Base-by-base conservation (phyloP, 1,140 invertebrate genomes). In the Manduca sexta region DNA sequence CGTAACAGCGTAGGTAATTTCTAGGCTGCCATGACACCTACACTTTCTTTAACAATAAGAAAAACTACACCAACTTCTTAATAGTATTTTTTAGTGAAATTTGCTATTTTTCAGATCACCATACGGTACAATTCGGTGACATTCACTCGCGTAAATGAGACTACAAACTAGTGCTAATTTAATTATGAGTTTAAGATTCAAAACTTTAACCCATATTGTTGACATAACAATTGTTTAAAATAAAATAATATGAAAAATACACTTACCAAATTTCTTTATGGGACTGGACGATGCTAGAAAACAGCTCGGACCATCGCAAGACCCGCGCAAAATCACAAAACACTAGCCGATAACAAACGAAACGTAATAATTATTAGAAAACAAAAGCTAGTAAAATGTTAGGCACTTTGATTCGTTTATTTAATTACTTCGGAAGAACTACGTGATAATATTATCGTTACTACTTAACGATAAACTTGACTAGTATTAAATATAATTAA, bases 201-300 rank as follows among this genome's bases (percentile, higher is more conserved):
- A n/a, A n/a, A n/a, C n/a, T n/a, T n/a, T n/a, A 31, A 31, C 7
- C n/a, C 30, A 31, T 1, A 31, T 31, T 31, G n/a, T n/a, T 8
- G n/a, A 31, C n/a, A 31, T 31, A 31, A 2, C 30, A 31, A 7
- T 1, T 7, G n/a, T 7, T 30, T 5, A 31, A 31, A 31, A n/a
- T 35, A 14, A 12, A 12, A 12, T 16, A 29, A 6, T 35, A 26
- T 26, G 4, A 26, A 26, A 26, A 0, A 26, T 26, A n/a, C 43
- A 77, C 81, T 84, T 49, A 84, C 81, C 81, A 84, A 84, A 81
- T 69, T 65, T 56, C 63, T 82, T 60, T 73, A 68, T 17, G 46
- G 44, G 39, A 70, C 77, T 68, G 69, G 69, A 67, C 69, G 53
- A 80, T 83, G 81, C 81, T 84, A 84, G 81, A 84, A 84, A 84